Conservation (phyloP, 2,888 invertebrate species). For the Corythucha ciliata region DNA sequence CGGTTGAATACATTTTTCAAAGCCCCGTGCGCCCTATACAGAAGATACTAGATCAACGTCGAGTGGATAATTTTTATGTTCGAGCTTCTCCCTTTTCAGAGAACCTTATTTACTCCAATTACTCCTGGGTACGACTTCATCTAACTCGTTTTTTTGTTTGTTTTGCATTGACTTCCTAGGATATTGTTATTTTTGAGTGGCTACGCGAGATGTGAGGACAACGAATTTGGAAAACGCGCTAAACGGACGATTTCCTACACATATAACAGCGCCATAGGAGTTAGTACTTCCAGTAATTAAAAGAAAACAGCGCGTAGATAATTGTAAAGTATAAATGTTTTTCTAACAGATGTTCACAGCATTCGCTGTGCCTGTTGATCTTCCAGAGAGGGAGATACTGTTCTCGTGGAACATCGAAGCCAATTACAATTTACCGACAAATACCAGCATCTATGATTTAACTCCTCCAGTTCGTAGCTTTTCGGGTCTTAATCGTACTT, state of each 20-base stretch:
- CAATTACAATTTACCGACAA: slow-evolving; percentile 38
- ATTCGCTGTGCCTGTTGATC: slow-evolving; percentile 36
- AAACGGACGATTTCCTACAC: slow-evolving; percentile 34
- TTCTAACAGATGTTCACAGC: slow-evolving; percentile 36
- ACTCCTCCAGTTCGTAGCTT: slow-evolving; percentile 27
- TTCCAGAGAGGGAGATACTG: slow-evolving; percentile 36
- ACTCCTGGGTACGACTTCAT: no score
- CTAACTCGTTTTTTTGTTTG: no score
- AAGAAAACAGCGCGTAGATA: not conserved
- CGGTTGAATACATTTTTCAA: no score
- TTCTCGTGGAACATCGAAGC: slow-evolving; percentile 39
- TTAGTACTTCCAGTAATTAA: slow-evolving; percentile 28
- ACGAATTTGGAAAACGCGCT: slow-evolving; percentile 21
- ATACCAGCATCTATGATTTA: slow-evolving; percentile 33
- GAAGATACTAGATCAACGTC: no score
- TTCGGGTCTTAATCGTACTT: slow-evolving; percentile 26
- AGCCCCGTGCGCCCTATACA: no score
- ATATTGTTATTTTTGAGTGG: no score
- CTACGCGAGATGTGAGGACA: no score
- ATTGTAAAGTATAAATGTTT: not conserved
- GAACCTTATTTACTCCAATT: no score
- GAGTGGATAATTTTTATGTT: no score
- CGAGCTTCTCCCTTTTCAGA: no score
- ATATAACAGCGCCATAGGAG: slow-evolving; percentile 35
- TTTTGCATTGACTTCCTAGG: no score